Evolutionary conservation across 2,888 invertebrate genomes (phyloP).

Genomic region (Geophilus truncorum): DNA sequence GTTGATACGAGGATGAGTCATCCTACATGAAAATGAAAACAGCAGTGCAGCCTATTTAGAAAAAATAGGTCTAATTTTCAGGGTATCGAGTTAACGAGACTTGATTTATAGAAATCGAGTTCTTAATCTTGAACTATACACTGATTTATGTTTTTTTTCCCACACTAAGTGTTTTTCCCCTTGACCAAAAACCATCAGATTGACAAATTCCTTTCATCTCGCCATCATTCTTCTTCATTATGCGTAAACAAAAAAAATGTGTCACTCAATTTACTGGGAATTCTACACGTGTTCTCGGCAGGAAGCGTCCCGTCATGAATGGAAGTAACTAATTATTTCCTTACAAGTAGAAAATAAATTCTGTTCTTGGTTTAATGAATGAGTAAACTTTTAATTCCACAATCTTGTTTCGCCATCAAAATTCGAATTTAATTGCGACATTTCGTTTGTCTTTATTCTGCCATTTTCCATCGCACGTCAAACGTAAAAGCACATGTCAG

Average conservation of each 20-base stretch:
- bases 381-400: not conserved
- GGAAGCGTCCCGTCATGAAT: not conserved
- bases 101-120: not conserved
- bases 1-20: slow-evolving; percentile 5
- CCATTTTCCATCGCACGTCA: too few species aligned
- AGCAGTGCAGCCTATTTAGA: not conserved
- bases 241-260: not conserved
- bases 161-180: too few species aligned
- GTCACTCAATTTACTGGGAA: slow-evolving; percentile 18
- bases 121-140: not conserved
- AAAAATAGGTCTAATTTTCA: not conserved
- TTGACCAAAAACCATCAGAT: not conserved
- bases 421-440: too few species aligned
- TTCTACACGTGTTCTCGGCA: not conserved
- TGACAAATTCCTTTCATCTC: not conserved
- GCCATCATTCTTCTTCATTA: not conserved
- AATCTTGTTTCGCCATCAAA: not conserved
- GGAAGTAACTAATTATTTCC: slow-evolving; percentile 3
- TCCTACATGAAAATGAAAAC: not conserved
- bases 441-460: too few species aligned
- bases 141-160: not conserved
- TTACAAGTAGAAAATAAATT: not conserved
- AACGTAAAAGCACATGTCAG: too few species aligned
- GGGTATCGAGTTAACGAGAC: not conserved
- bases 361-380: not conserved